Conservation (phyloP, 2,888 invertebrate species). For the Diaprepes abbreviatus region DNA sequence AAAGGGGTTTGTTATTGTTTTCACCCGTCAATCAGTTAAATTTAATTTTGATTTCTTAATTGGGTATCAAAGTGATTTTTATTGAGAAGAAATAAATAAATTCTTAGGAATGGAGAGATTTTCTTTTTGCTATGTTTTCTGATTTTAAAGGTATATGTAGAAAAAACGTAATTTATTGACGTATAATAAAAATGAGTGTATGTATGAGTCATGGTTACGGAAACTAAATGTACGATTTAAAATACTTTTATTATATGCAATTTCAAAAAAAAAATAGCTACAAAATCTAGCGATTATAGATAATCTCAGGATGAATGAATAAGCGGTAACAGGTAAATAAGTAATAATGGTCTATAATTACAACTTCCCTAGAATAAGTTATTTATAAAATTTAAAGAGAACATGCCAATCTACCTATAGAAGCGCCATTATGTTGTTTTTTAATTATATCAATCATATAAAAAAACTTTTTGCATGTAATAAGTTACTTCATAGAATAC, state of each 20-base stretch:
- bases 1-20: too few relatives aligned
- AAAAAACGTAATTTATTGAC: not conserved
- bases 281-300: constrained; percentile 19
- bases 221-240: not conserved
- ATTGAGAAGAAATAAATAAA: too few relatives aligned
- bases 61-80: too few relatives aligned
- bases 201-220: not conserved
- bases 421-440: constrained; percentile 17
- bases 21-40: too few relatives aligned
- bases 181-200: not conserved
- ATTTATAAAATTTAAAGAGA: constrained; percentile 21
- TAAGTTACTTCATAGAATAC: constrained; percentile 15
- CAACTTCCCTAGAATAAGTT: constrained; percentile 28
- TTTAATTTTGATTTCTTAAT: too few relatives aligned
- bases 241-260: not conserved
- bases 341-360: constrained; percentile 22
- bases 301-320: constrained; percentile 29
- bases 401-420: constrained; percentile 27
- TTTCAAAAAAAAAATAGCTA: constrained; percentile 3
- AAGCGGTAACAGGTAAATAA: constrained; percentile 23
- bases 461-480: constrained; percentile 14
- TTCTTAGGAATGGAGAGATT: too few relatives aligned
- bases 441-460: constrained; percentile 30
- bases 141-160: too few relatives aligned
- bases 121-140: too few relatives aligned